A percentile compares a stretch with the other conserved stretches of the same genome.
Evolutionary conservation across 2,113 vertebrate species (phyloP).

Genomic region (Thomomys bottae): DNA sequence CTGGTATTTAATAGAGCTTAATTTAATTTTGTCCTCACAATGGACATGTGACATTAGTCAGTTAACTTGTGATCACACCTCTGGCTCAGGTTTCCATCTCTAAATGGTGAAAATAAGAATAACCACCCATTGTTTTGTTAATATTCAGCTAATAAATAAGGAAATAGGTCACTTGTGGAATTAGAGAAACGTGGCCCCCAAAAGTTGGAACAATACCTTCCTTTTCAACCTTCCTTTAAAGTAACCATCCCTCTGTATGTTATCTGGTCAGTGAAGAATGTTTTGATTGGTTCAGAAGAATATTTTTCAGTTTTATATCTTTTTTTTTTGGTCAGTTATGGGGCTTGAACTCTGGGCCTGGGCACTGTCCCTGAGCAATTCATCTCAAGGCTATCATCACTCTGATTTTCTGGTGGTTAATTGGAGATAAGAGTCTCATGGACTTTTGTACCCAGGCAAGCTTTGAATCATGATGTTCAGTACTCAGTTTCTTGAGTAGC

Average conservation of each 20-base stretch:
- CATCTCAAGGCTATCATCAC: too few species aligned
- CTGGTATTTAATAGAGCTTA: neutral
- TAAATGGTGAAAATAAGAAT: neutral
- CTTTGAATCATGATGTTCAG: too few species aligned
- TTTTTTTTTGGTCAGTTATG: too few species aligned
- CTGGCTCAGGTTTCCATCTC: neutral
- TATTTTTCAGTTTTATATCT: slow-evolving; percentile 43
- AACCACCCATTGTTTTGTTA: neutral
- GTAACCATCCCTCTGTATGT: neutral
- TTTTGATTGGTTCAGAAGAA: neutral
- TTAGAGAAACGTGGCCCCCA: neutral
- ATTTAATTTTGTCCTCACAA: neutral
- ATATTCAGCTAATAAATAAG: neutral
- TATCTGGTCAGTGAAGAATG: neutral
- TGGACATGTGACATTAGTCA: neutral
- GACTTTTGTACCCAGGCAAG: too few species aligned
- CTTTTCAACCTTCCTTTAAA: neutral
- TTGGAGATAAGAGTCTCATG: too few species aligned
- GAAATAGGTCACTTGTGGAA: neutral
- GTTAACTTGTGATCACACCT: neutral
- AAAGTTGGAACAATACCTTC: neutral
- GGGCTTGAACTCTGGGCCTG: too few species aligned
- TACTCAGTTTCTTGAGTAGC: too few species aligned
- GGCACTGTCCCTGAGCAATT: too few species aligned
- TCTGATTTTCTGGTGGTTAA: too few species aligned